phyloP scores from a whole-genome alignment of 1,140 invertebrate species.

The Anastrepha ludens region DNA sequence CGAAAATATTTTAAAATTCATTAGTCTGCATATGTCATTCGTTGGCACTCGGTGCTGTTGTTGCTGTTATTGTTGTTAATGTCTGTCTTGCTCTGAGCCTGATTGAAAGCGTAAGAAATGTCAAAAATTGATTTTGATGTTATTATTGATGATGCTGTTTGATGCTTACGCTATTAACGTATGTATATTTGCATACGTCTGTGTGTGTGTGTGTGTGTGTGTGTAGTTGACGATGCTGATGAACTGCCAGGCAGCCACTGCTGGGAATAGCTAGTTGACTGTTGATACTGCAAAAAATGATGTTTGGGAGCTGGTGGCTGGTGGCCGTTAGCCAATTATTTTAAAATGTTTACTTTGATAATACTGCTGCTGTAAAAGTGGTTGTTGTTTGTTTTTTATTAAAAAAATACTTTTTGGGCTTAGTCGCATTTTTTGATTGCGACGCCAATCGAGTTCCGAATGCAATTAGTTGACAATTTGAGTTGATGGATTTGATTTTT shows the following conservation, averaged over 20 bases:
- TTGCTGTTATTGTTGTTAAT: conserved; percentile 17
- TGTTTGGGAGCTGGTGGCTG: neutral
- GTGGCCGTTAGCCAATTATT: neutral
- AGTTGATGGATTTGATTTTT: neutral
- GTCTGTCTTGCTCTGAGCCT: conserved; percentile 49
- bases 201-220: neutral
- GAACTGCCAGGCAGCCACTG: neutral
- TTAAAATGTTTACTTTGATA: conserved; percentile 10
- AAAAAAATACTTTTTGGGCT: neutral
- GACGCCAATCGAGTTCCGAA: neutral
- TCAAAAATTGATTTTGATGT: conserved; percentile 63
- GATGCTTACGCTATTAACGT: neutral
- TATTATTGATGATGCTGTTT: conserved; percentile 62
- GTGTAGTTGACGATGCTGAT: neutral
- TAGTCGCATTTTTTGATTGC: neutral
- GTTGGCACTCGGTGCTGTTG: conserved; percentile 26
- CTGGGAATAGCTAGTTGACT: neutral
- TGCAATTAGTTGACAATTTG: neutral
- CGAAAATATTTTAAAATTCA: conserved; percentile 70
- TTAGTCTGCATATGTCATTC: conserved; percentile 73
- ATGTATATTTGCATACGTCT: neutral
- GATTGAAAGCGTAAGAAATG: conserved; percentile 64
- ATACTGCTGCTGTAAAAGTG: neutral
- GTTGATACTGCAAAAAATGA: too few relatives aligned
- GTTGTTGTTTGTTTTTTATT: neutral